phyloP scores from a whole-genome alignment of 2,113 vertebrate genomes.

The Probosciger aterrimus region DNA sequence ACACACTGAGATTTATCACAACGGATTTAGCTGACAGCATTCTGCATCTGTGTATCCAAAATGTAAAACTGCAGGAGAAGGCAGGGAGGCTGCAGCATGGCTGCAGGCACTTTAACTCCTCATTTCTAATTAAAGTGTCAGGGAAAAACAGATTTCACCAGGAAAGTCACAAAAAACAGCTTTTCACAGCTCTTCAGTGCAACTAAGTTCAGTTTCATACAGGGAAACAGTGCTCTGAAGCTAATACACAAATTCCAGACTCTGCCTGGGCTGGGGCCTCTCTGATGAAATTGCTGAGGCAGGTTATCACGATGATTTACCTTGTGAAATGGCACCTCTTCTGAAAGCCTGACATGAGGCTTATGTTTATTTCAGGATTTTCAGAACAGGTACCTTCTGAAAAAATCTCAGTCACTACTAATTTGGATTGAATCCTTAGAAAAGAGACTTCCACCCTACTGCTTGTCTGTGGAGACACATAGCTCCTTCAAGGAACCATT shows the following conservation, averaged over 20 bases:
- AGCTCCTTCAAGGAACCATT: background rate
- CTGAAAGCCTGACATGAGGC: background rate
- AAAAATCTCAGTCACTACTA: background rate
- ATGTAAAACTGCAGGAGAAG: background rate
- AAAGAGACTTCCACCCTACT: background rate
- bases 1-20: background rate
- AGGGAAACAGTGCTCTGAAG: background rate
- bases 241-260: background rate
- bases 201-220: background rate
- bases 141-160: background rate
- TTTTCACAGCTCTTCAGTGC: background rate
- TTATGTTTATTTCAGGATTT: background rate
- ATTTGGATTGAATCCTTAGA: background rate
- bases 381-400: background rate
- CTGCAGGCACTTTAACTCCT: background rate
- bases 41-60: background rate
- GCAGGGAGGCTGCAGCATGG: background rate
- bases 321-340: background rate
- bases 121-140: background rate
- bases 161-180: background rate
- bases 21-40: background rate
- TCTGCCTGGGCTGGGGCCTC: background rate
- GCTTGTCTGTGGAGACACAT: background rate
- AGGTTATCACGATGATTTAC: background rate
- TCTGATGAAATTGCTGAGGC: background rate